Conservation (phyloP, 2,113 vertebrate species). For the Brachyhypopomus gauderio region DNA sequence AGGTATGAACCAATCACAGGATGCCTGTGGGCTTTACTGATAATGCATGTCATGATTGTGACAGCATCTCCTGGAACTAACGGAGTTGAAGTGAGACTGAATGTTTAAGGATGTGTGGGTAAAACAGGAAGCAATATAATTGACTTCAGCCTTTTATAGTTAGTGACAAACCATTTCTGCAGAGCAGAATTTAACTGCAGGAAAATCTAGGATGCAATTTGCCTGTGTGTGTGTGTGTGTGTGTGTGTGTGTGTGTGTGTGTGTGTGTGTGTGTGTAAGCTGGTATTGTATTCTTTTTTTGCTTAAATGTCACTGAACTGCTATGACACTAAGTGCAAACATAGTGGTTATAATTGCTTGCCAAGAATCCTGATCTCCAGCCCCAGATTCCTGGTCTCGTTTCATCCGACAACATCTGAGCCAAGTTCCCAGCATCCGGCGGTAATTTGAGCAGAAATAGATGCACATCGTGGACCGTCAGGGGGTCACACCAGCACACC, state of each 20-base stretch:
- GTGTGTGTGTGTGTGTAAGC: background rate
- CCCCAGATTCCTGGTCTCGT: no score
- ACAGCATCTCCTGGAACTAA: constrained; percentile 3
- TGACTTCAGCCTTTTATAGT: background rate
- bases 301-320: no score
- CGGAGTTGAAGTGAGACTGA: background rate
- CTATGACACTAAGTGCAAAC: no score
- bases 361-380: no score
- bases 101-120: background rate
- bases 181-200: background rate
- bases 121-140: background rate
- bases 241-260: constrained; percentile 22
- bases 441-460: no score
- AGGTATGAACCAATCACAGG: background rate
- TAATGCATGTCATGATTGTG: background rate
- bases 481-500: no score
- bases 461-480: no score
- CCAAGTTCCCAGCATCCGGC: no score
- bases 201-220: background rate
- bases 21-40: background rate
- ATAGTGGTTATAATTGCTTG: no score
- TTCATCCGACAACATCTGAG: no score
- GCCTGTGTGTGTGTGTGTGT: background rate
- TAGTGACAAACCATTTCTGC: background rate
- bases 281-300: background rate